These are phyloP conservation scores for Dysidea cf. avara DNA, from an alignment of 37 sponge, comb jelly and placozoan genomes.

Conservation along the genomic window DNA sequence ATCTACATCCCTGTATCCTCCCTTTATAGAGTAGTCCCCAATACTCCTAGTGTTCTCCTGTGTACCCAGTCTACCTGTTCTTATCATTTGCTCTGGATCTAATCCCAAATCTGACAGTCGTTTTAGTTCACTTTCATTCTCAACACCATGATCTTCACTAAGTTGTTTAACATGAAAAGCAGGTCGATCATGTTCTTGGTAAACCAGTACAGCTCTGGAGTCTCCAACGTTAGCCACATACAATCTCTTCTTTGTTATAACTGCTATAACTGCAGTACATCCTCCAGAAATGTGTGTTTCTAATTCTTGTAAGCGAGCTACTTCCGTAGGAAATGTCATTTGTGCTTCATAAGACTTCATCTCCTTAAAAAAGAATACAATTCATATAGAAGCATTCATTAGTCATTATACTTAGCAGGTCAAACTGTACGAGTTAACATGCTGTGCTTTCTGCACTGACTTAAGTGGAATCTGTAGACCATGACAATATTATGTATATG, in stretches of 20 bases:
- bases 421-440: too few relatives aligned
- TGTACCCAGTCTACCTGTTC: slow-evolving; percentile 73
- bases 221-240: slow-evolving; percentile 93
- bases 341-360: slow-evolving; percentile 83
- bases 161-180: slow-evolving; percentile 61
- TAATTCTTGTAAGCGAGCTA: slow-evolving; percentile 59
- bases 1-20: slow-evolving; percentile 92
- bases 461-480: too few relatives aligned
- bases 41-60: slow-evolving; percentile 91
- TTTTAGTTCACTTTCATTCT: slow-evolving; percentile 80
- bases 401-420: too few relatives aligned
- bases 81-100: slow-evolving; percentile 51
- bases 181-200: slow-evolving; percentile 16
- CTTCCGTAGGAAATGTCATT: slow-evolving; percentile 60
- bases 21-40: slow-evolving; percentile 90
- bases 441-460: too few relatives aligned
- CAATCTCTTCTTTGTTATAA: slow-evolving; percentile 58
- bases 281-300: slow-evolving; percentile 72
- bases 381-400: too few relatives aligned
- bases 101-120: slow-evolving; percentile 69
- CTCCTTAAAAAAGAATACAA: slow-evolving; percentile 30
- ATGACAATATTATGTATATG: too few relatives aligned
- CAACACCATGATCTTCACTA: slow-evolving; percentile 75
- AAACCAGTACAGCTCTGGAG: slow-evolving; percentile 73
- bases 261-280: slow-evolving; percentile 76